A percentile compares a stretch with the other conserved stretches of the same genome.
These are phyloP conservation scores for Zaprionus ornatus DNA, from an alignment of 1,140 invertebrate genomes.

Conservation along the genomic window DNA sequence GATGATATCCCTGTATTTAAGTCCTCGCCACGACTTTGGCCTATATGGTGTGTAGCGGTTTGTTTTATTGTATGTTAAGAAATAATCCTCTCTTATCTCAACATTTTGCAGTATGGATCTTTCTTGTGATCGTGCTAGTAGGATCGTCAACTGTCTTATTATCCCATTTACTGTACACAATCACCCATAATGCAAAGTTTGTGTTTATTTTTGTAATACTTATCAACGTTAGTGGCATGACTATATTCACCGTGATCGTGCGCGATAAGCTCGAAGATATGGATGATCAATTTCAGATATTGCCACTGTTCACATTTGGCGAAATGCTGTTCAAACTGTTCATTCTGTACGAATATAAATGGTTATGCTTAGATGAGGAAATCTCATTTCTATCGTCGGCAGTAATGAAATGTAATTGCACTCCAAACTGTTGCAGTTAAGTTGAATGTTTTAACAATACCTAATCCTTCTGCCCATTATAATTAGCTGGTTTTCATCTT, in stretches of 20 bases:
- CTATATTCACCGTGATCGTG: slow-evolving; percentile 20
- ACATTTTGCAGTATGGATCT: slow-evolving; percentile 27
- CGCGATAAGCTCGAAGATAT: background rate
- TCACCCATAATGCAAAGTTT: slow-evolving; percentile 7
- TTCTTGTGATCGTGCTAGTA: slow-evolving; percentile 6
- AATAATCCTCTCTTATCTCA: background rate
- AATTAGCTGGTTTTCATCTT: background rate
- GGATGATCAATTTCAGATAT: background rate
- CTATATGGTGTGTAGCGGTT: slow-evolving; percentile 27
- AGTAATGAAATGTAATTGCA: slow-evolving; percentile 23
- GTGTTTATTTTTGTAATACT: slow-evolving; percentile 18
- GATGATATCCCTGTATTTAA: slow-evolving; percentile 14
- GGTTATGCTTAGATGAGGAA: slow-evolving; percentile 33
- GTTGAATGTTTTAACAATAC: slow-evolving; percentile 4
- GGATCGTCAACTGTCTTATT: slow-evolving; percentile 22
- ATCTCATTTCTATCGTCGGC: slow-evolving; percentile 47
- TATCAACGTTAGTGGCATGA: slow-evolving; percentile 25
- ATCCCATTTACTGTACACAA: slow-evolving; percentile 22
- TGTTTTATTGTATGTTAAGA: background rate
- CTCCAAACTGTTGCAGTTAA: slow-evolving; percentile 64
- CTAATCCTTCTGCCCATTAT: background rate
- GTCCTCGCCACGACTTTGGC: slow-evolving; percentile 26
- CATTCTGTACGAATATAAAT: slow-evolving; percentile 13
- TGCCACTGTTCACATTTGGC: slow-evolving; percentile 37
- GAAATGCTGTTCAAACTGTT: slow-evolving; percentile 46